These are phyloP conservation scores for Lampropteryx suffumata DNA, from an alignment of 2,888 invertebrate species.

Conservation along the genomic window DNA sequence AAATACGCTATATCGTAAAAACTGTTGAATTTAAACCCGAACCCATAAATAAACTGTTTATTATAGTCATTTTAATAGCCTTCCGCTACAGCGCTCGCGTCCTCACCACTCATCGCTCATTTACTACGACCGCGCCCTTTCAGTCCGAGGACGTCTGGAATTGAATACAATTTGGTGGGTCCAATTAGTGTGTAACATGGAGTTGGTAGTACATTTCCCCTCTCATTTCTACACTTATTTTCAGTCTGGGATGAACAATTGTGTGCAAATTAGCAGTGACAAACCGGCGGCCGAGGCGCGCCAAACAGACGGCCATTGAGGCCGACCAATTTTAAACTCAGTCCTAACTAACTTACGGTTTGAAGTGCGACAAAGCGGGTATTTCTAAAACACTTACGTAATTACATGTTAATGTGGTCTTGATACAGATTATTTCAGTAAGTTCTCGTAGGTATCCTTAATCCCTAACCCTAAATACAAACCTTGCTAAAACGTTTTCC, in stretches of 20 bases:
- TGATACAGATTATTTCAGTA: too few relatives aligned
- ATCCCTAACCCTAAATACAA: too few relatives aligned
- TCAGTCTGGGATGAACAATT: constrained; percentile 72
- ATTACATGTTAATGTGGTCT: too few relatives aligned
- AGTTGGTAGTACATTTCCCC: constrained; percentile 62
- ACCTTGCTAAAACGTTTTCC: too few relatives aligned
- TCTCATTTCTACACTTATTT: constrained; percentile 74
- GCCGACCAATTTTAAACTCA: constrained; percentile 14
- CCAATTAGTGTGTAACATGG: constrained; percentile 70
- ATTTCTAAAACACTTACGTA: not conserved
- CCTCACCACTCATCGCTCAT: not conserved
- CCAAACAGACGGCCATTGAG: constrained; percentile 50
- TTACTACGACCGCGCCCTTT: constrained; percentile 1
- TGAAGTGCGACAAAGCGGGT: not conserved
- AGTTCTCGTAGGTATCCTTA: too few relatives aligned
- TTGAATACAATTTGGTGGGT: constrained; percentile 57
- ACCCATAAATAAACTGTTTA: too few relatives aligned
- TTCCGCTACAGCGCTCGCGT: not conserved
- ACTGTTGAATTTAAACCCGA: too few relatives aligned
- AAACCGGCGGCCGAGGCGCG: constrained; percentile 57
- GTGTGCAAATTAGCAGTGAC: constrained; percentile 78
- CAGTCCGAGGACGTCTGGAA: constrained; percentile 37
- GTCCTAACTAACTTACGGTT: not conserved
- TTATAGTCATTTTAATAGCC: too few relatives aligned
- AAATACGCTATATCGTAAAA: too few relatives aligned